phyloP scores from a whole-genome alignment of 2,797 vertebrate species.

The Parauchenoglanis ngamensis region DNA sequence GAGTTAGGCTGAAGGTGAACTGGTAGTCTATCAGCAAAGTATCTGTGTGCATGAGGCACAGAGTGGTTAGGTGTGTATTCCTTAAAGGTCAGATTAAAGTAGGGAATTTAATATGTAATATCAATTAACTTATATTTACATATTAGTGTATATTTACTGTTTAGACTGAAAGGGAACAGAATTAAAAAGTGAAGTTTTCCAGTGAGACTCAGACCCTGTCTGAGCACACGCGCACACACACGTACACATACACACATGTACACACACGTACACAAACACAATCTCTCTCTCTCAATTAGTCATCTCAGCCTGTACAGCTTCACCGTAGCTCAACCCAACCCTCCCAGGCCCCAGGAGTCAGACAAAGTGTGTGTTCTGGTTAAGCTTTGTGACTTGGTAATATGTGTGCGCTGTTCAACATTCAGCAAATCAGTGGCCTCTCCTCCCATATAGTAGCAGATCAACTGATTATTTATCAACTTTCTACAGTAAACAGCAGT shows the following conservation, averaged over 20 bases:
- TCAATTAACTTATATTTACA: background rate
- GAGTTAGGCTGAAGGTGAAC: slow-evolving; percentile 99
- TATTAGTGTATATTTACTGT: background rate
- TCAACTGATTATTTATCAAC: background rate
- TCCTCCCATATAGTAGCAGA: background rate
- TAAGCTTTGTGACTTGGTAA: background rate
- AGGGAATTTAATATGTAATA: background rate
- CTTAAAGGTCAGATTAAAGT: background rate
- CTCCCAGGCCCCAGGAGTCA: too few species aligned
- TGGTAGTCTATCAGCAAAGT: slow-evolving; percentile 98
- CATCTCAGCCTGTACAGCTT: background rate
- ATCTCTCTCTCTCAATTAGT: background rate
- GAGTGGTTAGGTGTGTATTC: background rate
- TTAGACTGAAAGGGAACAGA: background rate
- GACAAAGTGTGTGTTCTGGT: background rate
- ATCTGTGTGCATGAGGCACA: slow-evolving; percentile 72
- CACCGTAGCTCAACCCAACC: background rate
- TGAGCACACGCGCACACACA: background rate
- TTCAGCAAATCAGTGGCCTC: background rate
- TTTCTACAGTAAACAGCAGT: background rate
- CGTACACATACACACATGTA: background rate
- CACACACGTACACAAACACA: background rate
- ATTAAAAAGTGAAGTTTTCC: background rate
- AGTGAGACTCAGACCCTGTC: background rate
- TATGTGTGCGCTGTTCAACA: background rate